Base-by-base conservation (phyloP, 2,888 invertebrate species). In the Drosophila merina region DNA sequence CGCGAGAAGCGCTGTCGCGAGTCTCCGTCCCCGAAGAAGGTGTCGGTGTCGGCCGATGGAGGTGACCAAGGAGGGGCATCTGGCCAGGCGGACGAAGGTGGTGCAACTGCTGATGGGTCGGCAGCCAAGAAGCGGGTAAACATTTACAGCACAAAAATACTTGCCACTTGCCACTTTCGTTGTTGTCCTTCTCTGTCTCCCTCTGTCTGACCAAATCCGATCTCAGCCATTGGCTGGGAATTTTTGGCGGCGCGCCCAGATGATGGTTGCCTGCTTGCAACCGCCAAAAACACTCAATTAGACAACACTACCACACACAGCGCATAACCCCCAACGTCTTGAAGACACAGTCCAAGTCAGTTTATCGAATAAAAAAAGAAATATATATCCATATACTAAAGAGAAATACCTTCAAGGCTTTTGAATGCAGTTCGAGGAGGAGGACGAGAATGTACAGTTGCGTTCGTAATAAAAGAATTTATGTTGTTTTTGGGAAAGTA, bases 91-190 rank as follows among this genome's bases (percentile, higher is more conserved):
- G 31, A 30, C 4, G 38, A n/a, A 12, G 26, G 25, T 28, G 28
- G 30, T 38, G 7, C 72, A 40, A 25, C 12, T 25, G 25, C 38
- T 25, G 38, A 8, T 8, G 57, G 31, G 31, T n/a, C 30, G 9
- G 12, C 20, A 30, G 10, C 25, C 9, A 77, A 83, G 57, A 86
- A 82, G 66, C 75, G 80, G 80, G 79, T 85, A 85, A 82, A 72
- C 66, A 59, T 45, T 58, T 59, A 56, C 58, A 59, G 58, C 42
- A 74, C 7, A 5, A 38, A 12, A 40, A 10, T 40, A 14, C 12
- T 45, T 33, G 4, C 10, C 51, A 47, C 58, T 20, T 20, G 20
- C 20, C 2, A 45, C 45, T 25, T 12, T 31, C 44, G 25, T 31
- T 31, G 31, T 20, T 31, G 31, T 20, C 47, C 20, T 9, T 57